A percentile compares a stretch with the other conserved stretches of the same genome.
Evolutionary conservation across 2,113 vertebrate species (phyloP).

Genomic region (Fukomys damarensis): DNA sequence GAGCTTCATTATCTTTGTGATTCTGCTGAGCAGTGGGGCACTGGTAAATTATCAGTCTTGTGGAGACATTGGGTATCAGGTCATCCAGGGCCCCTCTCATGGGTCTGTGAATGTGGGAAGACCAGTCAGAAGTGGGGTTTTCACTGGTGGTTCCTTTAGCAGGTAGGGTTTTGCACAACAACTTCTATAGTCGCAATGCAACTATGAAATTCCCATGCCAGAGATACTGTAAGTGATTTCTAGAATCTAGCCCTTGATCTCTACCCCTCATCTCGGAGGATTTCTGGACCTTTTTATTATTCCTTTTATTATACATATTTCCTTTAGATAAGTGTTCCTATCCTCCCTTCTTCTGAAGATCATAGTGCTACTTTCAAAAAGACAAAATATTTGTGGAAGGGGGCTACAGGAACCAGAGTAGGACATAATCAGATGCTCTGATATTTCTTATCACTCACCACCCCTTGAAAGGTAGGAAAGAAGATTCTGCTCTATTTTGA

Average conservation of each 20-base stretch:
- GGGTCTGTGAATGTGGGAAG: background rate
- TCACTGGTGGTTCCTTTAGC: too few species aligned
- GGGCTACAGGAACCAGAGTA: background rate
- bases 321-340: background rate
- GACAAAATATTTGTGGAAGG: background rate
- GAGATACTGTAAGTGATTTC: background rate
- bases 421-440: background rate
- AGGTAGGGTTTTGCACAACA: background rate
- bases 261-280: background rate
- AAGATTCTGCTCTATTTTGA: background rate
- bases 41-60: constrained; percentile 87
- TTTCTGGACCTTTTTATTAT: background rate
- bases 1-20: constrained; percentile 97
- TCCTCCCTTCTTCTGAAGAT: background rate
- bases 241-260: background rate
- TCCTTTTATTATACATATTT: background rate
- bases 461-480: background rate
- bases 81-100: background rate
- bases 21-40: constrained; percentile 94
- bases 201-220: background rate
- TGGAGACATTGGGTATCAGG: background rate
- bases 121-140: background rate
- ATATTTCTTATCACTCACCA: background rate
- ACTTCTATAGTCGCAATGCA: background rate
- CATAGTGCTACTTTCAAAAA: background rate